phyloP scores from a whole-genome alignment of 2,888 invertebrate species.

The Tromatobia lineatoria region DNA sequence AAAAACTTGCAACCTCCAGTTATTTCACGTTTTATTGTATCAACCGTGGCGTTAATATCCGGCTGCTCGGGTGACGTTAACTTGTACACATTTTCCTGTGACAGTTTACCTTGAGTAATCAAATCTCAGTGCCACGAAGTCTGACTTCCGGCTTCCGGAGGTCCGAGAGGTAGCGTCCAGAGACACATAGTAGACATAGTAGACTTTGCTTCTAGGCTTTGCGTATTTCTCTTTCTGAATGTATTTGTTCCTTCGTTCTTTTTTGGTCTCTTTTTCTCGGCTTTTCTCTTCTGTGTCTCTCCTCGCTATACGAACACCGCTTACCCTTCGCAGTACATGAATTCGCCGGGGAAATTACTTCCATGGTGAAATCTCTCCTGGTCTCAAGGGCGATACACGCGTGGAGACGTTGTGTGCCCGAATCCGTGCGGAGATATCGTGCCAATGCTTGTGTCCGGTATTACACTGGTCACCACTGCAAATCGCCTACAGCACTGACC shows the following conservation, averaged over 20 bases:
- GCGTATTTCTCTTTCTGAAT: constrained; percentile 9
- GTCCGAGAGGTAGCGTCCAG: neutral
- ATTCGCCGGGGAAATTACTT: constrained; percentile 68
- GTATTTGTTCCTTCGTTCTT: neutral
- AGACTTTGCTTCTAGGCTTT: neutral
- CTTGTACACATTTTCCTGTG: constrained; percentile 8
- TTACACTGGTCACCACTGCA: neutral
- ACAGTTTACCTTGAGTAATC: neutral
- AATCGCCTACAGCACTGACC: constrained; percentile 25
- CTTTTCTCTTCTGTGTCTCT: constrained; percentile 21
- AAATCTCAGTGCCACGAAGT: constrained; percentile 7
- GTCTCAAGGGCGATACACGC: constrained; percentile 51
- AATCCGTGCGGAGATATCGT: constrained; percentile 33
- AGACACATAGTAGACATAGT: neutral
- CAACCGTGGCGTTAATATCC: constrained; percentile 24
- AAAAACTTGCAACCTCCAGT: neutral
- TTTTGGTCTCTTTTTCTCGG: constrained; percentile 6
- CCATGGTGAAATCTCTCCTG: constrained; percentile 59
- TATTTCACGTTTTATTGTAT: neutral
- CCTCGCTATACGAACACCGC: constrained; percentile 45
- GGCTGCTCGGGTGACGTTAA: neutral
- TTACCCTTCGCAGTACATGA: constrained; percentile 65
- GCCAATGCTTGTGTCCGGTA: constrained; percentile 52
- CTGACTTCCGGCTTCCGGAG: neutral
- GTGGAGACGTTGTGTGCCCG: constrained; percentile 27